These are phyloP conservation scores for Anguilla marmorata DNA, from an alignment of 2,797 vertebrate species.

Conservation along the genomic window DNA sequence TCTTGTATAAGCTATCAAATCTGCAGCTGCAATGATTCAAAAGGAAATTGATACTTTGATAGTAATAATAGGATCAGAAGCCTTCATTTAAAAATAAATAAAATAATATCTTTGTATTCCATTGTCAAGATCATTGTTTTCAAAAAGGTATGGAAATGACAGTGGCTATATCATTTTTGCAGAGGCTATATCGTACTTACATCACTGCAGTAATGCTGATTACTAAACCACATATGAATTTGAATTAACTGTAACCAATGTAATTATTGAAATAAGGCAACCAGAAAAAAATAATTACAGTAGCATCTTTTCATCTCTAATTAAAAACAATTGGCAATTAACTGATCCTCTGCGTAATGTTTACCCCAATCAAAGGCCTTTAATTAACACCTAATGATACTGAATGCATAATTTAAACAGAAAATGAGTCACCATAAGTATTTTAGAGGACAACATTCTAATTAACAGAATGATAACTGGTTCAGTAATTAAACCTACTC, in stretches of 20 bases:
- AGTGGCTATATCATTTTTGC: neutral
- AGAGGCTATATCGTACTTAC: neutral
- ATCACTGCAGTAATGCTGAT: neutral
- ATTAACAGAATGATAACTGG: conserved; percentile 8
- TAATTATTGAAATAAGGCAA: neutral
- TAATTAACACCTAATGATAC: conserved; percentile 43
- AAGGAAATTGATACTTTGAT: neutral
- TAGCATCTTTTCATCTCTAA: conserved; percentile 36
- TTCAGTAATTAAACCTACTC: neutral
- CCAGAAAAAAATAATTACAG: conserved; percentile 4
- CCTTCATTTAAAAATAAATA: neutral
- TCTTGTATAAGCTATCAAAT: neutral
- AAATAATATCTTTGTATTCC: neutral
- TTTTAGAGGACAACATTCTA: conserved; percentile 28
- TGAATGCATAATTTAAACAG: conserved; percentile 34
- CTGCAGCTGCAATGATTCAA: neutral
- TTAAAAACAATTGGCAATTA: conserved; percentile 37
- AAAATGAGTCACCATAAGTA: conserved; percentile 26
- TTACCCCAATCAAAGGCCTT: conserved; percentile 42
- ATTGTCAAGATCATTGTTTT: neutral
- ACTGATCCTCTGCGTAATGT: conserved; percentile 30
- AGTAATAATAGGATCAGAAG: neutral
- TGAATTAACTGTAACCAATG: neutral
- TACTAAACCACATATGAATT: neutral
- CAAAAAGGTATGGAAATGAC: neutral